Evolutionary conservation across 2,888 invertebrate species (phyloP).

Genomic region (Acanthosepion esculentum): DNA sequence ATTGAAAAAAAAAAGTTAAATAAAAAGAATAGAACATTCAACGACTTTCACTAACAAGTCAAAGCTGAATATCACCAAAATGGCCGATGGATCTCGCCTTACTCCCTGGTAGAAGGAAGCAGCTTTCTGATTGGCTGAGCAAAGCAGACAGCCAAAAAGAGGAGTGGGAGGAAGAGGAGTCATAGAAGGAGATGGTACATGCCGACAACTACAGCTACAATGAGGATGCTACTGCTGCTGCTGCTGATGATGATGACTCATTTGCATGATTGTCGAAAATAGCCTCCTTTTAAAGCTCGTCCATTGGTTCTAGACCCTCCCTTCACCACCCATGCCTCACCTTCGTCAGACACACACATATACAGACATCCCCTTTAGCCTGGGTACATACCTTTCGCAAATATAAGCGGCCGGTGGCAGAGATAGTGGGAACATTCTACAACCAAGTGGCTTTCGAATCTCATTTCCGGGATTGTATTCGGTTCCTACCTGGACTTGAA

Average conservation of each 20-base stretch:
- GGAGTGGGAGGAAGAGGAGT: not conserved
- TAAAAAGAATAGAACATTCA: not conserved
- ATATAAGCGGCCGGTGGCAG: not conserved
- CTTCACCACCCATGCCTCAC: not conserved
- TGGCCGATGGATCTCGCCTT: not conserved
- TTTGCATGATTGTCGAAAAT: not conserved
- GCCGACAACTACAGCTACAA: not conserved
- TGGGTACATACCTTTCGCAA: not conserved
- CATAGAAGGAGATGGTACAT: not conserved
- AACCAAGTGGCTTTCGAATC: constrained; percentile 22
- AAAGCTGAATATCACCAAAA: not conserved
- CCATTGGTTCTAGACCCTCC: constrained; percentile 15
- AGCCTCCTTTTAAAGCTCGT: constrained; percentile 33
- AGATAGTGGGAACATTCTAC: not conserved
- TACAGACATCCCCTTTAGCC: not conserved
- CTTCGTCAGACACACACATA: not conserved
- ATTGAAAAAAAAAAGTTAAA: no score
- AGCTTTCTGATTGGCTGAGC: not conserved
- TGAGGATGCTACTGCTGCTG: not conserved
- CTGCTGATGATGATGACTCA: not conserved
- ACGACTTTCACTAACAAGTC: not conserved
- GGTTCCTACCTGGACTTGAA: not conserved
- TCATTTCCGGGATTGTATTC: not conserved
- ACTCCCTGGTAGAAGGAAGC: not conserved
- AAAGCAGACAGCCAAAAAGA: not conserved